A percentile compares a stretch with the other conserved stretches of the same genome.
Evolutionary conservation across 1,140 invertebrate species (phyloP).

Genomic region (Cherax destructor): DNA sequence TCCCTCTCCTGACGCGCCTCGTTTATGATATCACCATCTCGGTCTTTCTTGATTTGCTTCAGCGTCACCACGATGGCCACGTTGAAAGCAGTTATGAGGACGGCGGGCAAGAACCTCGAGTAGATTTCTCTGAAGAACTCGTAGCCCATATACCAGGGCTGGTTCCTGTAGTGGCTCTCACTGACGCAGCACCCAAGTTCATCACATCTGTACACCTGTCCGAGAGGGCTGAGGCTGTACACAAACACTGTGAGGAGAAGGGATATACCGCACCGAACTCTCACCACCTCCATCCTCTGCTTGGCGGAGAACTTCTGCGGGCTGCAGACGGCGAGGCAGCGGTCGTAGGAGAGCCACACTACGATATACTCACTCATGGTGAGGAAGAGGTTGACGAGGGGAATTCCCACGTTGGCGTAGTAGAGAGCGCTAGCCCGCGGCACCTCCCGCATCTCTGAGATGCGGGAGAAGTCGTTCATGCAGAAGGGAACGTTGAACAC

Average conservation of each 20-base stretch:
- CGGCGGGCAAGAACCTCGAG: constrained; percentile 67
- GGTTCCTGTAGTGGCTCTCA: constrained; percentile 46
- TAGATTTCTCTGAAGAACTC: constrained; percentile 71
- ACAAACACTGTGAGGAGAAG: constrained; percentile 61
- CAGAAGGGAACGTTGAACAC: constrained; percentile 73
- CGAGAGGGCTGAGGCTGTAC: constrained; percentile 66
- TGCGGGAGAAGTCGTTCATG: constrained; percentile 71
- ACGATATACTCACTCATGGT: constrained; percentile 74
- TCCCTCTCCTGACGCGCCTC: constrained; percentile 67
- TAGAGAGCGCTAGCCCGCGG: constrained; percentile 72
- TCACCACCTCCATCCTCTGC: constrained; percentile 65
- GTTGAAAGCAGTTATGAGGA: constrained; percentile 69
- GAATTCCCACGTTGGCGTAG: constrained; percentile 73
- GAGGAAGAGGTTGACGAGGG: constrained; percentile 74
- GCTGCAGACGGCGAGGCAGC: constrained; percentile 74
- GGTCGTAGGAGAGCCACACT: constrained; percentile 74
- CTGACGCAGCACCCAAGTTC: constrained; percentile 56
- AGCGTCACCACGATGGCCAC: constrained; percentile 69
- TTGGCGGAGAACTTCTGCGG: constrained; percentile 74
- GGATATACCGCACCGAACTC: constrained; percentile 58
- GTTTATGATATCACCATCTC: constrained; percentile 59
- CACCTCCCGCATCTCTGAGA: constrained; percentile 45
- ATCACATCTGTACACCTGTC: constrained; percentile 65
- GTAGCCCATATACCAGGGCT: constrained; percentile 68
- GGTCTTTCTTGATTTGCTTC: constrained; percentile 50